Evolutionary conservation across 1,140 invertebrate genomes (phyloP).

Genomic region (Nephila pilipes): DNA sequence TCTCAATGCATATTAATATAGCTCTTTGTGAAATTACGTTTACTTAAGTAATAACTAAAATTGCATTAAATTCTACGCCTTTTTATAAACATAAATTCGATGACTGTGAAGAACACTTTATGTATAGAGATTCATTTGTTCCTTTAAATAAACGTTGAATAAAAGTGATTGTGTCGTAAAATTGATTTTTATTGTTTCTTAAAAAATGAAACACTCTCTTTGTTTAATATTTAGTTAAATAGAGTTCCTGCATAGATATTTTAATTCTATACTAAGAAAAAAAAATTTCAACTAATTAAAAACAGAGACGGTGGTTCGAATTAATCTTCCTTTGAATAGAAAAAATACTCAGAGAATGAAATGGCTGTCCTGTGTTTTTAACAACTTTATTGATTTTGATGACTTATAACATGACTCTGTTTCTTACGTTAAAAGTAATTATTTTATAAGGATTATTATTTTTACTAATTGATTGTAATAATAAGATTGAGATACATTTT

Average conservation of each 20-base stretch:
- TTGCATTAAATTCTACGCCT: neutral
- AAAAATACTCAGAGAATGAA: neutral
- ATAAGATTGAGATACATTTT: too few species aligned
- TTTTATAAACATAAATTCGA: neutral
- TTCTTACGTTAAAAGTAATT: neutral
- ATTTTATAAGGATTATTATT: neutral
- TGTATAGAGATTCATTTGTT: neutral
- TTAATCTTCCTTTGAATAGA: neutral
- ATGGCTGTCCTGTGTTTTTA: neutral
- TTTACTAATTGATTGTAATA: too few species aligned
- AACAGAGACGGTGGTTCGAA: neutral
- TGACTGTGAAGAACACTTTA: neutral
- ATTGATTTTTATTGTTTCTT: neutral
- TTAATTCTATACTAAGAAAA: neutral
- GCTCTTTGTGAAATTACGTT: neutral
- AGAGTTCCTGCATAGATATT: neutral
- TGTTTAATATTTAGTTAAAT: neutral
- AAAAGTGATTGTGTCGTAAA: neutral
- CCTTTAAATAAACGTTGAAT: neutral
- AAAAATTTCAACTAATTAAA: neutral
- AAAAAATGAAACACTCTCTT: neutral
- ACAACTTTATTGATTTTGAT: neutral
- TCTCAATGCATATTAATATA: neutral
- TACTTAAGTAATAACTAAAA: neutral
- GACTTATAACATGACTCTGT: neutral